A percentile compares a stretch with the other conserved stretches of the same genome.
Conservation (phyloP, 2,797 vertebrate species). For the Poecile montanus region DNA sequence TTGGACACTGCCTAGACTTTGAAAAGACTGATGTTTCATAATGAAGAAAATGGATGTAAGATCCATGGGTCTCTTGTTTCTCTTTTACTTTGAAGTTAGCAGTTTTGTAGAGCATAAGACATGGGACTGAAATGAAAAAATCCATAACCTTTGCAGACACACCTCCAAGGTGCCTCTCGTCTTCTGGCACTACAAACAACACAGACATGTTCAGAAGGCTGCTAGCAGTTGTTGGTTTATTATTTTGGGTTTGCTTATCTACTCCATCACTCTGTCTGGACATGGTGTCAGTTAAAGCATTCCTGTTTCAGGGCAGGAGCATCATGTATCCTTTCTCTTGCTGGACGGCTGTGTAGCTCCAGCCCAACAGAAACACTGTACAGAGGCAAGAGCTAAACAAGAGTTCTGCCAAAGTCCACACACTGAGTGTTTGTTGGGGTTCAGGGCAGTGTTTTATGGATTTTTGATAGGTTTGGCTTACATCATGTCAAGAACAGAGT, state of each 20-base stretch:
- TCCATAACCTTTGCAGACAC: background rate
- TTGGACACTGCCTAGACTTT: background rate
- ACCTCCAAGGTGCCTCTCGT: background rate
- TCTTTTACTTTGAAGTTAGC: background rate
- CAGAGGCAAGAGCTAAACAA: background rate
- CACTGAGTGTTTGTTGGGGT: background rate
- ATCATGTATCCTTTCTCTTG: background rate
- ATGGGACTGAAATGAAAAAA: background rate
- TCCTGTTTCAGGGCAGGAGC: background rate
- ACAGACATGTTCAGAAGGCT: background rate
- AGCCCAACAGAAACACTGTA: background rate
- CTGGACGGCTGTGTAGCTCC: accelerated
- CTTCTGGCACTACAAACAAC: background rate
- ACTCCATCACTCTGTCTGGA: background rate
- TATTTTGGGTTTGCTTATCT: background rate
- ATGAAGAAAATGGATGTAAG: background rate
- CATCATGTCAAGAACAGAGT: background rate
- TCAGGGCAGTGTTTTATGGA: background rate
- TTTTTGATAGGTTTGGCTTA: background rate
- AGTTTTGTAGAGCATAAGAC: background rate
- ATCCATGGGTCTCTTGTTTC: background rate
- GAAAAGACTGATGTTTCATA: background rate
- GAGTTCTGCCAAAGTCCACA: background rate
- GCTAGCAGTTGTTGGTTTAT: background rate
- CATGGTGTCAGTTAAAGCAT: background rate